Percentiles rank a stretch among this genome's conserved stretches.
These are phyloP conservation scores for Polydrusus cervinus DNA, from an alignment of 2,888 invertebrate genomes.

Conservation along the genomic window DNA sequence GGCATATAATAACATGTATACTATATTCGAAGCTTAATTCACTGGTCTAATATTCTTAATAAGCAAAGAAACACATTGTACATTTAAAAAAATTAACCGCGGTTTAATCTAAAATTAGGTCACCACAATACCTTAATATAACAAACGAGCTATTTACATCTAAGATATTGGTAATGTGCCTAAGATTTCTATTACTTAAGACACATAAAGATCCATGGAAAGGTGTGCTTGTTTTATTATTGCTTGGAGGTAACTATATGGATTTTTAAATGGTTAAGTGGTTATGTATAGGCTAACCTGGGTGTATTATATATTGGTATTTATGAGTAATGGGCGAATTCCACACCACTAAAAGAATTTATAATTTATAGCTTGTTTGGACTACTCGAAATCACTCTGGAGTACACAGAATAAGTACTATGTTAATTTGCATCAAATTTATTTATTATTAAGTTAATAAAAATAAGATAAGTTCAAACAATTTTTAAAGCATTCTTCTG, in stretches of 20 bases:
- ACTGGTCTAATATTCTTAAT: background rate
- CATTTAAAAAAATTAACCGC: conserved; percentile 18
- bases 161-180: conserved; percentile 32
- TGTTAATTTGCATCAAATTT: no score
- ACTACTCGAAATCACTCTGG: no score
- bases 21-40: no score
- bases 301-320: conserved; percentile 23
- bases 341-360: background rate
- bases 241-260: conserved; percentile 31
- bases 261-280: conserved; percentile 17
- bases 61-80: conserved; percentile 1
- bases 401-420: no score
- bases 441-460: no score
- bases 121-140: conserved; percentile 35
- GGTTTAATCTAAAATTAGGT: conserved; percentile 38
- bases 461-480: no score
- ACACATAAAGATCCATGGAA: conserved; percentile 40
- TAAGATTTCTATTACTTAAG: conserved; percentile 20
- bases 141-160: conserved; percentile 37
- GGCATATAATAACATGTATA: no score
- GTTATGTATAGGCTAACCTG: conserved; percentile 8
- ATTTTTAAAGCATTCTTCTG: no score
- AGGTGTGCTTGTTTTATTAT: conserved; percentile 44
- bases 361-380: background rate
- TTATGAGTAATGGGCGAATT: conserved; percentile 13